phyloP scores from a whole-genome alignment of 2,888 invertebrate genomes.

The Patella ulyssiponensis region DNA sequence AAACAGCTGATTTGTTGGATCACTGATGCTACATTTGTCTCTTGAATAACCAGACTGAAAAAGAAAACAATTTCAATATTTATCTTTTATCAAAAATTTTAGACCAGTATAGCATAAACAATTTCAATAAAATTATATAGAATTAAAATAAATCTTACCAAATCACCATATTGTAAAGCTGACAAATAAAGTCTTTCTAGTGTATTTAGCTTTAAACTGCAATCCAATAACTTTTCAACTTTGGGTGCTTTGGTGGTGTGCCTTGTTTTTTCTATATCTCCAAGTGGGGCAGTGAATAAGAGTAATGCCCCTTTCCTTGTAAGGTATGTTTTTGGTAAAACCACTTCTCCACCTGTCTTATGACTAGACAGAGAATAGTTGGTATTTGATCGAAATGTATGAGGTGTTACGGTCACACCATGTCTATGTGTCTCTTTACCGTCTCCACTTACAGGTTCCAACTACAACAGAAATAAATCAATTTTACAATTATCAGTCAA shows the following conservation, averaged over 20 bases:
- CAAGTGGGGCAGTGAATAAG: constrained; percentile 54
- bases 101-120: neutral
- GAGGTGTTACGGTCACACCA: constrained; percentile 60
- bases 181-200: constrained; percentile 60
- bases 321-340: constrained; percentile 63
- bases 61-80: neutral
- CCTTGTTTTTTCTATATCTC: constrained; percentile 32
- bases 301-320: constrained; percentile 66
- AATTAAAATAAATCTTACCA: constrained; percentile 42
- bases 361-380: constrained; percentile 30
- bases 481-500: no score
- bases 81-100: neutral
- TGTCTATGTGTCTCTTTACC: constrained; percentile 48
- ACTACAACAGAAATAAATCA: no score
- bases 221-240: constrained; percentile 48
- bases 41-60: constrained; percentile 46
- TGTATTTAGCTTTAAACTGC: constrained; percentile 59
- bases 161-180: constrained; percentile 63
- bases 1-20: constrained; percentile 57
- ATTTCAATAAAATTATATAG: no score
- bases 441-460: no score
- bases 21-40: constrained; percentile 58
- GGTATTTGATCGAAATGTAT: constrained; percentile 39
- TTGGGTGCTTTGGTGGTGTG: constrained; percentile 15
- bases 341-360: constrained; percentile 45